Evolutionary conservation across 2,888 invertebrate species (phyloP).

Genomic region (Loripinus fragilis): DNA sequence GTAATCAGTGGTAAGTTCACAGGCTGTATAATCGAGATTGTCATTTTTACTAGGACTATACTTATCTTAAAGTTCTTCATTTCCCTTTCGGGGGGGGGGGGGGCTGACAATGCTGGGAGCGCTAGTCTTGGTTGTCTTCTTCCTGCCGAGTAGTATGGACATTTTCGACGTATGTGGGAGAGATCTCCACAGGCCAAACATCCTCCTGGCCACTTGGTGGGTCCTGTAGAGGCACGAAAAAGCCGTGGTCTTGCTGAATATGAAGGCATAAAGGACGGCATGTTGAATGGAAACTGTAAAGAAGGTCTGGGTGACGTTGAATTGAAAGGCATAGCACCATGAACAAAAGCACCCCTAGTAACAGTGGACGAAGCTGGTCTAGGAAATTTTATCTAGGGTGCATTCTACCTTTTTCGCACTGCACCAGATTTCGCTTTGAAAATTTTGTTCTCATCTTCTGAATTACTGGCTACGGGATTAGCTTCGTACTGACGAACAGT

Average conservation of each 20-base stretch:
- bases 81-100: neutral
- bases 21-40: neutral
- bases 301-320: neutral
- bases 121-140: neutral
- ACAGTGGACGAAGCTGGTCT: neutral
- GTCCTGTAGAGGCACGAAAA: constrained; percentile 6
- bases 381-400: neutral
- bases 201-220: neutral
- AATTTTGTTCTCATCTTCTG: too few relatives aligned
- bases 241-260: neutral
- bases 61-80: too few relatives aligned
- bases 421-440: constrained; percentile 35
- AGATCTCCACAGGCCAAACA: constrained; percentile 10
- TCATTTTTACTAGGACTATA: too few relatives aligned
- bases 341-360: neutral
- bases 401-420: constrained; percentile 25
- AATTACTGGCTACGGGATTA: too few relatives aligned
- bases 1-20: constrained; percentile 20
- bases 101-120: neutral
- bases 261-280: neutral
- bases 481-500: too few relatives aligned
- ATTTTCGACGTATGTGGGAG: neutral
- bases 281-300: neutral
- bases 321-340: neutral
- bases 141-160: neutral